Base-by-base conservation (phyloP, 2,888 invertebrate species). In the Matsumyia berberina region DNA sequence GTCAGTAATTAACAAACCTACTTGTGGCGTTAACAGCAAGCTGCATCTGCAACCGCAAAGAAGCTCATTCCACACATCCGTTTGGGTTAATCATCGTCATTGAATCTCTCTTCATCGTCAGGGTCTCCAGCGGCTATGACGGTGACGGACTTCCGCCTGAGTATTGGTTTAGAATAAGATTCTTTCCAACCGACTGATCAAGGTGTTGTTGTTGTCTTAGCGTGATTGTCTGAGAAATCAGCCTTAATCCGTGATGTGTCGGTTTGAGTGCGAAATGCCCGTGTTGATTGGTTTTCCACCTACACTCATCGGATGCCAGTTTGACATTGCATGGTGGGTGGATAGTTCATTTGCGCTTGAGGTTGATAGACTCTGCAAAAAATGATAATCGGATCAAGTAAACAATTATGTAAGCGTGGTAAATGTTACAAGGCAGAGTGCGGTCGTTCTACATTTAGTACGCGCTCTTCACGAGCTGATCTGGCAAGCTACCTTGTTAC, bases 121-220 rank as follows among this genome's bases (percentile, higher is more conserved):
- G 53, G 78, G 72, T 73, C 67, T 72, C 11, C 37, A 37, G 12
- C 9, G 17, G 29, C 46, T 46, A 46, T 55, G 51, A 70, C n/a
- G 69, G 53, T 55, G 51, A 70, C n/a, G 69, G 53, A 64, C 80
- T 85, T 85, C 83, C 80, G 83, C 64, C 64, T 73, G 39, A 46
- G 53, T 24, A 12, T 44, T 44, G 5, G 31, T 15, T 35, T 42
- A 11, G n/a, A 70, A 46, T 72, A 5, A 53, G 44, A 57, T 49
- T 57, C 62, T 66, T 73, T 66, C 72, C 70, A 70, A 11, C 46
- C 37, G 31, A 55, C 15, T 51, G 53, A 67, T 35, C 55, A 49
- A 46, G 11, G 24, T 60, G 44, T 60, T 67, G 5, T 39, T 42
- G 8, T 0, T 17, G 35, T 37, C n/a, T n/a, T n/a, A n/a, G n/a